Conservation (phyloP, 2,888 invertebrate genomes). For the Ptychoptera albimana region DNA sequence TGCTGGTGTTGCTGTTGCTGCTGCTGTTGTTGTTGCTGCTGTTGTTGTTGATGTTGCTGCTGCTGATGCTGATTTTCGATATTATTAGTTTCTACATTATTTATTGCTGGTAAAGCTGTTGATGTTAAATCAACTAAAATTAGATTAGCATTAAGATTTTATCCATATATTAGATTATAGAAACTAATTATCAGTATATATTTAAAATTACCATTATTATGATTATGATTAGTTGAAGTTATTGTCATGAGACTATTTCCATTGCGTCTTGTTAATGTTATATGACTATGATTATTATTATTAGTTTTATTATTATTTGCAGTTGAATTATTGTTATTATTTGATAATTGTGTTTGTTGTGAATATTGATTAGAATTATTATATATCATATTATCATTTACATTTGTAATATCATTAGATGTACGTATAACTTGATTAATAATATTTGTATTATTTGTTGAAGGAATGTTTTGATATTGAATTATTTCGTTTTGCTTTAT, state of each 20-base stretch:
- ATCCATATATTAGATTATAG: too few species aligned
- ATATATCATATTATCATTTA: too few species aligned
- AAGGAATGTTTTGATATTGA: constrained; percentile 24
- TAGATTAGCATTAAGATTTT: too few species aligned
- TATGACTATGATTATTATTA: constrained; percentile 6
- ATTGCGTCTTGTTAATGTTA: neutral
- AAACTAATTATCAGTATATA: too few species aligned
- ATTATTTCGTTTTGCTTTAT: constrained; percentile 17
- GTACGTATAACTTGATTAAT: constrained; percentile 5
- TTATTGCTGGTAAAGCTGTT: neutral
- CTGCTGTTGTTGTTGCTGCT: constrained; percentile 10
- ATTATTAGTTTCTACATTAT: neutral
- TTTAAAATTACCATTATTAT: too few species aligned
- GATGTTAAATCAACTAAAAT: too few species aligned
- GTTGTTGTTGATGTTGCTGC: constrained; percentile 11
- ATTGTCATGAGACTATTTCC: too few species aligned
- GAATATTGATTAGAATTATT: neutral
- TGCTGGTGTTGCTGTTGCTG: constrained; percentile 11
- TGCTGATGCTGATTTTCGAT: constrained; percentile 9
- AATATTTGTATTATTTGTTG: constrained; percentile 9
- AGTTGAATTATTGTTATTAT: constrained; percentile 20
- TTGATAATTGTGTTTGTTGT: constrained; percentile 15
- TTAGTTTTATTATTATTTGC: constrained; percentile 11
- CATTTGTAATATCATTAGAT: constrained; percentile 1
- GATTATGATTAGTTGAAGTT: too few species aligned